These are phyloP conservation scores for Dromas ardeola DNA, from an alignment of 2,113 vertebrate species.

Conservation along the genomic window DNA sequence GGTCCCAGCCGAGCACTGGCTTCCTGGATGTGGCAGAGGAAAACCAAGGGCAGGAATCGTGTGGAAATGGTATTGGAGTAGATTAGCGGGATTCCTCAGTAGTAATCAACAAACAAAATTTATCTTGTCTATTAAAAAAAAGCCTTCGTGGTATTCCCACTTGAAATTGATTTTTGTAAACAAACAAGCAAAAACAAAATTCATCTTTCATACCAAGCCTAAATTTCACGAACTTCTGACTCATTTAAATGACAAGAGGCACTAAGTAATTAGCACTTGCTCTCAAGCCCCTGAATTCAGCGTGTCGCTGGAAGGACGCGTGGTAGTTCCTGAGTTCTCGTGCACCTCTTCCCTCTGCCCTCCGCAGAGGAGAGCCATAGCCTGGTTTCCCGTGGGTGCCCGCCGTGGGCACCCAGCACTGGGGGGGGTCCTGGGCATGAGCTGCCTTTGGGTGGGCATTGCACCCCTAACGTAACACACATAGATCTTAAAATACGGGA, in stretches of 20 bases:
- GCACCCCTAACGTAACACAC: accelerated
- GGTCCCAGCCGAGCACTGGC: not conserved
- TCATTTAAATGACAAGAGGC: not conserved
- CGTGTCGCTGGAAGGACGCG: accelerated
- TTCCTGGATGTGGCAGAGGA: not conserved
- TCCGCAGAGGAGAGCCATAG: accelerated
- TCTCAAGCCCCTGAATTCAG: not conserved
- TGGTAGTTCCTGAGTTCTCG: accelerated
- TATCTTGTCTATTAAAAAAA: not conserved
- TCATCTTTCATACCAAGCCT: not conserved
- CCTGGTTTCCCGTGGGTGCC: accelerated
- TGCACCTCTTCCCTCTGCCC: no score
- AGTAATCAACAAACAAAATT: accelerated
- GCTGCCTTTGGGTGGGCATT: accelerated
- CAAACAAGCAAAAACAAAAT: not conserved
- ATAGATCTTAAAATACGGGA: accelerated
- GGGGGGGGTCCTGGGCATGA: accelerated
- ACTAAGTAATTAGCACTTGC: not conserved
- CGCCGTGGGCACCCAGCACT: accelerated
- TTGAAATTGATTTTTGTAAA: not conserved
- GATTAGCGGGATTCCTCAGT: not conserved
- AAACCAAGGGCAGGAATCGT: accelerated
- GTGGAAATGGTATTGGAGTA: not conserved
- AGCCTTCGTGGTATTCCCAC: not conserved
- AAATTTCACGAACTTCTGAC: not conserved